Percentiles rank a stretch among this genome's conserved stretches.
Conservation (phyloP, 1,140 invertebrate species). For the Cotesia chilonis region DNA sequence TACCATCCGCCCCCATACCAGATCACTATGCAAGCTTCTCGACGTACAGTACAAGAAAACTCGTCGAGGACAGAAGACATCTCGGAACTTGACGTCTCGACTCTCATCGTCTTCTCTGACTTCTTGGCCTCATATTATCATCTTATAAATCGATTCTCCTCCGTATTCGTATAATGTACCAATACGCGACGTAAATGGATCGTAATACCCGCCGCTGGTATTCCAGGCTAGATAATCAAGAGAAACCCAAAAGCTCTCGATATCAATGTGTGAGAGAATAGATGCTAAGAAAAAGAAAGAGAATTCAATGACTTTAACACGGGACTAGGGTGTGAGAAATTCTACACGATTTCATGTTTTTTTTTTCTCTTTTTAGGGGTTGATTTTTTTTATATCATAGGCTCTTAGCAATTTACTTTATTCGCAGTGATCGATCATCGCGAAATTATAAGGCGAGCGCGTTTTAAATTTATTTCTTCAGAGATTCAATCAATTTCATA, state of each 20-base stretch:
- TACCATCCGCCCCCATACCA: conserved; percentile 40
- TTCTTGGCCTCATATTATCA: conserved; percentile 49
- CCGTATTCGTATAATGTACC: conserved; percentile 52
- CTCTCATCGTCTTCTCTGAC: conserved; percentile 35
- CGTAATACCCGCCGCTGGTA: conserved; percentile 48
- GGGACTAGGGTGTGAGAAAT: background rate
- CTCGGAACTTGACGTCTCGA: conserved; percentile 11
- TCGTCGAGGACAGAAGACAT: too few species aligned
- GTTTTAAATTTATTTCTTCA: conserved; percentile 19
- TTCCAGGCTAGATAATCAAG: conserved; percentile 35
- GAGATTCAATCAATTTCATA: conserved; percentile 7
- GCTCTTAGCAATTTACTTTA: conserved; percentile 20
- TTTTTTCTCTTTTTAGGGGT: too few species aligned
- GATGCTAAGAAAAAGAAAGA: background rate
- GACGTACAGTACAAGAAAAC: conserved; percentile 16
- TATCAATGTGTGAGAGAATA: background rate
- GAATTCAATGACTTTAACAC: background rate
- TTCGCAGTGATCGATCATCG: conserved; percentile 11
- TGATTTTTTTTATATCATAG: background rate
- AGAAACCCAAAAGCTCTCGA: conserved; percentile 11
- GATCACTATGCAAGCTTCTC: conserved; percentile 23
- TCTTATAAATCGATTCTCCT: conserved; percentile 52
- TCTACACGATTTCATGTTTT: background rate
- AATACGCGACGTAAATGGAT: conserved; percentile 54
- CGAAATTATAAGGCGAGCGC: background rate